Percentiles rank a stretch among this genome's conserved stretches.
These are phyloP conservation scores for Phragmatobia fuliginosa DNA, from an alignment of 2,888 invertebrate genomes.

Conservation along the genomic window DNA sequence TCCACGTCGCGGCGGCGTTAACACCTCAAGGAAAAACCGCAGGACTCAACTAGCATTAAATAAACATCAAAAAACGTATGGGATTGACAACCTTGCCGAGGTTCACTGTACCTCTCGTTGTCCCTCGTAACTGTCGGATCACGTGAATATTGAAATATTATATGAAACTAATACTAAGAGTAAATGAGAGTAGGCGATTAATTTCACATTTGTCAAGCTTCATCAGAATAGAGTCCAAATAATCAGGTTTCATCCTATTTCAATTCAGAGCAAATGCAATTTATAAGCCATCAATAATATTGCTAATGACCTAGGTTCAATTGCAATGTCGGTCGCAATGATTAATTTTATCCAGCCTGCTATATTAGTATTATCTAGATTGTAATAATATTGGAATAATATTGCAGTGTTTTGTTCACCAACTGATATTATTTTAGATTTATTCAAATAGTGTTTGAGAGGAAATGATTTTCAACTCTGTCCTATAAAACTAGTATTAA, in stretches of 20 bases:
- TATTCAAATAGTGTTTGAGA: neutral
- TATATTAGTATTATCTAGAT: slow-evolving; percentile 45
- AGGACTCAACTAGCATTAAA: too few relatives aligned
- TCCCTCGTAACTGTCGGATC: too few relatives aligned
- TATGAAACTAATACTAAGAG: neutral
- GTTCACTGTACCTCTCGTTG: too few relatives aligned
- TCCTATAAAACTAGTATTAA: too few relatives aligned
- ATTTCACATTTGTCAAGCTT: slow-evolving; percentile 16
- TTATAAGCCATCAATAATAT: slow-evolving; percentile 61
- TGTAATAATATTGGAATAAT: neutral
- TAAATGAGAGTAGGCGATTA: slow-evolving; percentile 3
- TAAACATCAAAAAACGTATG: neutral
- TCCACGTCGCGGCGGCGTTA: too few relatives aligned
- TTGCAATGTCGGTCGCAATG: slow-evolving; percentile 37
- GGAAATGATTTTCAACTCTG: too few relatives aligned
- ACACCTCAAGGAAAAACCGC: too few relatives aligned
- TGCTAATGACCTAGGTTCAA: slow-evolving; percentile 54
- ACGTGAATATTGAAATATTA: neutral
- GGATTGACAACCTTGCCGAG: neutral
- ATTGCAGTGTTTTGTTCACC: neutral
- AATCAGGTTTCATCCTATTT: slow-evolving; percentile 11
- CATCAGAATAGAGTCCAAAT: slow-evolving; percentile 14
- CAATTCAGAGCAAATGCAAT: slow-evolving; percentile 51
- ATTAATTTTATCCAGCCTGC: slow-evolving; percentile 46
- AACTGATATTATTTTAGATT: too few relatives aligned